Percentiles rank a stretch among this genome's conserved stretches.
These are phyloP conservation scores for Oscheius sp. DNA, from an alignment of 1,140 invertebrate genomes.

Conservation along the genomic window DNA sequence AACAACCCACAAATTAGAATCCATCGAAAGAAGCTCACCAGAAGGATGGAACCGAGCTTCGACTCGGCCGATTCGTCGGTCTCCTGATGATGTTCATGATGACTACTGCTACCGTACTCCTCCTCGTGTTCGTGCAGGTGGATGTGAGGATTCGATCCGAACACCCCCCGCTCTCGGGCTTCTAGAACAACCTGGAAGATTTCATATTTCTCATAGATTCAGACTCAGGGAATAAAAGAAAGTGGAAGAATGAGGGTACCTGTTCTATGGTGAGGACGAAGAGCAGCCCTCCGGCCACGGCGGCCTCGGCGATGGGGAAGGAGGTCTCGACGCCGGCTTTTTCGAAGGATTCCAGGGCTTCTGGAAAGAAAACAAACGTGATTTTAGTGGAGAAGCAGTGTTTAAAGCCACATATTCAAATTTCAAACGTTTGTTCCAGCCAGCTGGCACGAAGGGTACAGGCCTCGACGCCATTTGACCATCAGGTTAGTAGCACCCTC, in stretches of 20 bases:
- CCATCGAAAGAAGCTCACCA: neutral
- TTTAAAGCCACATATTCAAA: too few species aligned
- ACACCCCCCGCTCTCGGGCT: slow-evolving; percentile 9
- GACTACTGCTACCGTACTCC: slow-evolving; percentile 34
- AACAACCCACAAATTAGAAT: slow-evolving; percentile 33
- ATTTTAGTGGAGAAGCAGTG: too few species aligned
- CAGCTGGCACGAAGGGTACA: too few species aligned
- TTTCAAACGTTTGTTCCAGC: too few species aligned
- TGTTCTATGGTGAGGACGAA: slow-evolving; percentile 57
- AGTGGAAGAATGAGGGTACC: slow-evolving; percentile 25
- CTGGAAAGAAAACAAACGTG: neutral
- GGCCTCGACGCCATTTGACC: too few species aligned
- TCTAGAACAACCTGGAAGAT: slow-evolving; percentile 10
- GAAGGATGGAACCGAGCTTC: neutral
- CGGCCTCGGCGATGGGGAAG: slow-evolving; percentile 56
- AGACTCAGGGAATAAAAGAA: neutral
- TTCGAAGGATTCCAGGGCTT: slow-evolving; percentile 35
- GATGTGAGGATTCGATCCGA: slow-evolving; percentile 30
- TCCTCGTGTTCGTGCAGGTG: slow-evolving; percentile 44
- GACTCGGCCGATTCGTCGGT: neutral
- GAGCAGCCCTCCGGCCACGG: slow-evolving; percentile 51
- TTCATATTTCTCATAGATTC: neutral
- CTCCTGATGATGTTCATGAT: slow-evolving; percentile 18
- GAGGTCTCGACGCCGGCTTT: slow-evolving; percentile 29
- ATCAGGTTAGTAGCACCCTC: too few species aligned